Conservation (phyloP, 2,797 vertebrate genomes). For the Hydrolagus colliei region DNA sequence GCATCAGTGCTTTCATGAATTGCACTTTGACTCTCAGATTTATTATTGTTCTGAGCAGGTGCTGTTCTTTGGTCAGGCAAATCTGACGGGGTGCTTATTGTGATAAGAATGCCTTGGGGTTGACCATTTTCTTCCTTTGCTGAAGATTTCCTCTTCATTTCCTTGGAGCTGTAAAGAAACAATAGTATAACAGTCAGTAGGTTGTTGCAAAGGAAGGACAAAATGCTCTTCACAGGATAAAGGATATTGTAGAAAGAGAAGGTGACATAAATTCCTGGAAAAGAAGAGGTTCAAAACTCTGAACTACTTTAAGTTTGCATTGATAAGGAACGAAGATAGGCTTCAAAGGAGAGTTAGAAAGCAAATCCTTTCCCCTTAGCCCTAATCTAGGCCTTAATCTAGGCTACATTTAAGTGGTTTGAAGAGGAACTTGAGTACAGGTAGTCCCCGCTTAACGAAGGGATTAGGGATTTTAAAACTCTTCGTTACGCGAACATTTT, state of each 20-base stretch:
- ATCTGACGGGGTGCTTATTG: neutral
- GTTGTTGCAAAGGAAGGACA: no score
- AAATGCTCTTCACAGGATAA: no score
- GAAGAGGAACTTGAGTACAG: no score
- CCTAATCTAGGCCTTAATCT: no score
- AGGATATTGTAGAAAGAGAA: no score
- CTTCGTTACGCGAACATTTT: no score
- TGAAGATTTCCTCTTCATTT: slow-evolving; percentile 16
- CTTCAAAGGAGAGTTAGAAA: neutral
- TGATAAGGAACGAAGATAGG: neutral
- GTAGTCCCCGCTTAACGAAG: no score
- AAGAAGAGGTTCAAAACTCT: neutral
- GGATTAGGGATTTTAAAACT: no score
- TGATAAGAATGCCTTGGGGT: slow-evolving; percentile 18
- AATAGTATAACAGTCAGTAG: neutral
- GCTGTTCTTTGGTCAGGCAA: slow-evolving; percentile 6
- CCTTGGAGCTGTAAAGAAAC: neutral
- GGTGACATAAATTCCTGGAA: neutral
- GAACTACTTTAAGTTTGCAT: neutral
- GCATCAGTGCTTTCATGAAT: slow-evolving; percentile 13
- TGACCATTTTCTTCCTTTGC: neutral
- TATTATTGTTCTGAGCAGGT: neutral
- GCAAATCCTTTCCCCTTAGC: neutral
- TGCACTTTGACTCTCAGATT: neutral
- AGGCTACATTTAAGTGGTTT: no score